Conservation (phyloP, 2,888 invertebrate genomes). For the Drosophila kokeensis region DNA sequence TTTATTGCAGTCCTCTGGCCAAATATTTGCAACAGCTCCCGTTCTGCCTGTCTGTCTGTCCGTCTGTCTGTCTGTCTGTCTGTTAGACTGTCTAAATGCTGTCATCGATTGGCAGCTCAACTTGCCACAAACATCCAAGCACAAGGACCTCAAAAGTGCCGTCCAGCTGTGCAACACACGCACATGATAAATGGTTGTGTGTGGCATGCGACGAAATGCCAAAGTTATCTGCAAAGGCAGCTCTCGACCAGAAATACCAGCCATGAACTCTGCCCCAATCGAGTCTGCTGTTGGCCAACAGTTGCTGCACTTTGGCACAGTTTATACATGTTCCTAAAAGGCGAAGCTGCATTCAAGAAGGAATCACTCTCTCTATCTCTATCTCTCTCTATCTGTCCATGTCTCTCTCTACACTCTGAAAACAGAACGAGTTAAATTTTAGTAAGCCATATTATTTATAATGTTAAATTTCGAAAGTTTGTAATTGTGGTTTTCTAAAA, state of each 20-base stretch:
- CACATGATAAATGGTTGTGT: slow-evolving; percentile 75
- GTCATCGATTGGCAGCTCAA: slow-evolving; percentile 60
- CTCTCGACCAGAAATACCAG: background rate
- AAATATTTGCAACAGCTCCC: background rate
- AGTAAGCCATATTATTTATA: background rate
- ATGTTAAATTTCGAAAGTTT: background rate
- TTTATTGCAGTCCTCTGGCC: background rate
- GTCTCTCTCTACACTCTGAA: background rate
- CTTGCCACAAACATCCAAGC: slow-evolving; percentile 41
- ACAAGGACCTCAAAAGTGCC: slow-evolving; percentile 53
- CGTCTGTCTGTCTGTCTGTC: background rate
- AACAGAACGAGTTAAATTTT: background rate
- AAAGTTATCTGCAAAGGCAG: background rate
- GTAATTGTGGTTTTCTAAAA: background rate
- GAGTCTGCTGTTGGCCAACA: slow-evolving; percentile 1
- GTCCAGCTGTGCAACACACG: slow-evolving; percentile 49
- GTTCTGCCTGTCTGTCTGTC: background rate
- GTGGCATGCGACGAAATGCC: slow-evolving; percentile 55
- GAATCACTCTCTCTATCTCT: background rate
- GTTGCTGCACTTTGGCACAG: slow-evolving; percentile 56
- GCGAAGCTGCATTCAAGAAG: slow-evolving; percentile 17
- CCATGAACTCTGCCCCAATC: slow-evolving; percentile 23
- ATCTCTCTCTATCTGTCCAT: background rate
- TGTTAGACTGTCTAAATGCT: slow-evolving; percentile 27
- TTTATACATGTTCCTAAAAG: slow-evolving; percentile 51